Base-by-base conservation (phyloP, 2,797 vertebrate genomes). In the Acipenser oxyrinchus region DNA sequence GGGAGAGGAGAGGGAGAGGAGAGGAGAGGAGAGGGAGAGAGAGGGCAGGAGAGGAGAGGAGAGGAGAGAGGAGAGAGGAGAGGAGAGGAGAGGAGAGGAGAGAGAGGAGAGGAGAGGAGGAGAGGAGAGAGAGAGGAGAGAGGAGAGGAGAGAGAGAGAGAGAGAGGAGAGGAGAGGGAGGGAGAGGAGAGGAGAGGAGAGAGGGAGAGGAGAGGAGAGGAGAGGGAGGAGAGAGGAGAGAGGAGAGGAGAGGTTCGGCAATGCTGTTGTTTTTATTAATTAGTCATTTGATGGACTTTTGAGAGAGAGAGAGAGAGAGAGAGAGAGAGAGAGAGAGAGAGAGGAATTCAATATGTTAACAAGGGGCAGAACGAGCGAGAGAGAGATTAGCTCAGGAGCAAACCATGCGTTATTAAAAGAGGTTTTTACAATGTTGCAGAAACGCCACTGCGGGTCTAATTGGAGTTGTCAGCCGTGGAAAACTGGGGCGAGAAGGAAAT, bases 281-380 rank as follows among this genome's bases (percentile, higher is more conserved):
- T 37, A 51, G 68, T 51, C 63, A 50, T 65, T 18, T 67, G 69
- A 15, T 23, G 62, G 51, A 66, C 60, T 60, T 12, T 67, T n/a
- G n/a, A n/a, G n/a, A n/a, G n/a, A n/a, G n/a, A n/a, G n/a, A n/a
- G 71, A 80, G 73, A 79, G 80, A 78, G 78, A 79, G 76, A 75
- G 65, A 37, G 49, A 10, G 51, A 60, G 62, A 23, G 18, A 76
- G 68, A 53, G 62, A 51, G 65, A 53, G 57, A 15, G 55, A 51
- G 51, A 69, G 66, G n/a, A n/a, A n/a, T n/a, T n/a, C n/a, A n/a
- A n/a, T n/a, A n/a, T n/a, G n/a, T n/a, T n/a, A n/a, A n/a, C n/a
- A n/a, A n/a, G n/a, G n/a, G n/a, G n/a, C n/a, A n/a, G n/a, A 79
- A 12, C 79, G 79, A 1, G 23, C 1, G 2, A 37, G 23, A 4